Evolutionary conservation across 2,113 vertebrate species (phyloP).

Genomic region (Osmerus mordax): DNA sequence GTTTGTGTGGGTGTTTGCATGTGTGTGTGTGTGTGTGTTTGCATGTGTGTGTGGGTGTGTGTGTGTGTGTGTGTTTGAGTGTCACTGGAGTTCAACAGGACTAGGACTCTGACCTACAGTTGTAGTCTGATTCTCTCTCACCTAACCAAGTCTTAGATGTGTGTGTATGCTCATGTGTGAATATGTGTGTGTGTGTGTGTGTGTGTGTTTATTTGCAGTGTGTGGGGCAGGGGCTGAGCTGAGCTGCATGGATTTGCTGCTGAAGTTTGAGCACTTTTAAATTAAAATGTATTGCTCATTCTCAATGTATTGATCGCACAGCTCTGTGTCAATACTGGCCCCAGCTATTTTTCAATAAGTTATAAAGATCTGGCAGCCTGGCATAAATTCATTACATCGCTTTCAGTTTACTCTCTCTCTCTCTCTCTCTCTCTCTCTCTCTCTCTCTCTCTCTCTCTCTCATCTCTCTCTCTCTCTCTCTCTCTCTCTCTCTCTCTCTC

Average conservation of each 20-base stretch:
- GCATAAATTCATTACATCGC: conserved; percentile 79
- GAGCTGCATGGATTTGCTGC: conserved; percentile 92
- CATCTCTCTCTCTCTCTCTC: conserved; percentile 46
- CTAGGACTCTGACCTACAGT: conserved; percentile 18
- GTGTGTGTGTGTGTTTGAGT: conserved; percentile 19
- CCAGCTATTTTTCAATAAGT: conserved; percentile 93
- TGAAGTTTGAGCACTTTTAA: conserved; percentile 93
- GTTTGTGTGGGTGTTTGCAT: not conserved
- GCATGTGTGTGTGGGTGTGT: not conserved
- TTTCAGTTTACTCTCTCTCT: conserved; percentile 73
- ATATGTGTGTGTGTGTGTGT: conserved; percentile 25
- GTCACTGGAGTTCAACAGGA: conserved; percentile 15
- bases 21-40: not conserved
- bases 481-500: conserved; percentile 15
- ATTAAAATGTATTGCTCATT: conserved; percentile 99
- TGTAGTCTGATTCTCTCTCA: not conserved
- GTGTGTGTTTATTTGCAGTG: conserved; percentile 30
- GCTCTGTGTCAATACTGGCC: conserved; percentile 95
- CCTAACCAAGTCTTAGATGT: not conserved
- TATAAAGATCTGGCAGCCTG: conserved; percentile 84
- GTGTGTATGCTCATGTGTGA: conserved; percentile 19
- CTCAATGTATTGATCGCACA: conserved; percentile 93
- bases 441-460: conserved; percentile 16
- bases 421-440: conserved; percentile 35
- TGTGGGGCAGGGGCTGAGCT: conserved; percentile 75